A percentile compares a stretch with the other conserved stretches of the same genome.
Evolutionary conservation across 92 coral and sea anemone genomes (phyloP).

Genomic region (Epizoanthus stellaris): DNA sequence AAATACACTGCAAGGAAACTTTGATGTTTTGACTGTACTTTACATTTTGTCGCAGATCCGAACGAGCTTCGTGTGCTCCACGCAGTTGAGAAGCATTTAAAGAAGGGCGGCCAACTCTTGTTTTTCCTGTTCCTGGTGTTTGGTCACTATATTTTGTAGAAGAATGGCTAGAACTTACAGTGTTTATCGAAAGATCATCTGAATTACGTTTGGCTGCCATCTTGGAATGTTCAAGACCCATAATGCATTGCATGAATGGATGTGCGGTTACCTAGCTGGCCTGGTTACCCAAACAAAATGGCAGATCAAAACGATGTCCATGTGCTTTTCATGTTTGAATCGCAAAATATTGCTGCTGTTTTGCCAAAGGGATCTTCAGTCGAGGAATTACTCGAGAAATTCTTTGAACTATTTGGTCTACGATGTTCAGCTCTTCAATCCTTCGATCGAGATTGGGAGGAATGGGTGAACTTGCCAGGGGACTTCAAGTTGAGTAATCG

Average conservation of each 20-base stretch:
- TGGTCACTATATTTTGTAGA: too few relatives aligned
- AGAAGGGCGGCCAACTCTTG: not conserved
- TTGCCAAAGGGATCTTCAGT: not conserved
- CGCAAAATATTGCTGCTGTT: slow-evolving; percentile 19
- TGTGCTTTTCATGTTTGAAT: slow-evolving; percentile 30
- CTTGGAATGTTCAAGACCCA: too few relatives aligned
- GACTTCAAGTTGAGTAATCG: not conserved
- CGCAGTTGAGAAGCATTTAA: not conserved
- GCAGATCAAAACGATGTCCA: not conserved
- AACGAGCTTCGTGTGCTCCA: not conserved
- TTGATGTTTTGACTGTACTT: not conserved
- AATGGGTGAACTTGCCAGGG: slow-evolving; percentile 18
- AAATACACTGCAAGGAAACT: not conserved
- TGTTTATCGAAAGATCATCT: too few relatives aligned
- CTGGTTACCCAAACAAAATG: too few relatives aligned
- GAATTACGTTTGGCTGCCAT: too few relatives aligned
- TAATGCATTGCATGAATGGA: too few relatives aligned
- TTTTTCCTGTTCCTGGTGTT: too few relatives aligned
- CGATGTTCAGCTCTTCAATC: not conserved
- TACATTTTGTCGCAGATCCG: slow-evolving; percentile 2
- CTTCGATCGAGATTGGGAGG: slow-evolving; percentile 15
- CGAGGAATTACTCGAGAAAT: not conserved
- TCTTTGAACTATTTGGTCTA: not conserved
- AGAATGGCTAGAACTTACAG: too few relatives aligned
- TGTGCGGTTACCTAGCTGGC: too few relatives aligned